These are phyloP conservation scores for Craniophora ligustri DNA, from an alignment of 2,888 invertebrate genomes.

Conservation along the genomic window DNA sequence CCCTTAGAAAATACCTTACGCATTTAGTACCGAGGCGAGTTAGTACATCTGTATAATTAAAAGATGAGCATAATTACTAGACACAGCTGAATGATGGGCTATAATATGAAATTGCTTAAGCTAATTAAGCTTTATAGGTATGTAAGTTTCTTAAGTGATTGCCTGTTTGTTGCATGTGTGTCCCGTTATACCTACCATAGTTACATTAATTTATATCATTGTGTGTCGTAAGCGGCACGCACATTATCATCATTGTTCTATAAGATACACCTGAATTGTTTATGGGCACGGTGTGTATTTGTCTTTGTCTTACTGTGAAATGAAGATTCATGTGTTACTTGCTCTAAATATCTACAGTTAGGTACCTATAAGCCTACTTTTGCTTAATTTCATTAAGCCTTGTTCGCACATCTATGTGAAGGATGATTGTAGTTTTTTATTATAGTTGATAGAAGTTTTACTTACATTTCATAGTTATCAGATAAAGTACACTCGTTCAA, in stretches of 20 bases:
- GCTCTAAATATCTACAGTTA: constrained; percentile 12
- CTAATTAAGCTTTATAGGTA: constrained; percentile 53
- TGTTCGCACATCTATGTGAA: no score
- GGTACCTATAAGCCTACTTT: no score
- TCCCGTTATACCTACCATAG: constrained; percentile 40
- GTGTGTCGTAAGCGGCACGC: constrained; percentile 31
- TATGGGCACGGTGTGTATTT: constrained; percentile 21
- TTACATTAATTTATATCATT: constrained; percentile 31
- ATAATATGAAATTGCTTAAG: constrained; percentile 38
- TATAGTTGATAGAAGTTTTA: no score
- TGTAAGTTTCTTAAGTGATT: constrained; percentile 25
- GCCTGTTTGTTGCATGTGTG: constrained; percentile 24
- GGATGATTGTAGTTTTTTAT: no score
- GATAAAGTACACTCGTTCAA: no score
- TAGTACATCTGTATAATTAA: constrained; percentile 30
- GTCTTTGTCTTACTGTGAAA: constrained; percentile 22
- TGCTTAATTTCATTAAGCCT: no score
- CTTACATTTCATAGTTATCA: no score
- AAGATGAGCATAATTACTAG: constrained; percentile 39
- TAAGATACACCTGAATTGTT: constrained; percentile 22
- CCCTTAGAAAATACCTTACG: constrained; percentile 23
- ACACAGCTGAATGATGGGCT: constrained; percentile 34
- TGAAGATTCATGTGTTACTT: constrained; percentile 3
- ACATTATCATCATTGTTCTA: constrained; percentile 35
- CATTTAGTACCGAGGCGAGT: constrained; percentile 21